Evolutionary conservation across 1,140 invertebrate species (phyloP), one percentile per base, ranked within the genome.

Genomic region (Drosophila sproati): DNA sequence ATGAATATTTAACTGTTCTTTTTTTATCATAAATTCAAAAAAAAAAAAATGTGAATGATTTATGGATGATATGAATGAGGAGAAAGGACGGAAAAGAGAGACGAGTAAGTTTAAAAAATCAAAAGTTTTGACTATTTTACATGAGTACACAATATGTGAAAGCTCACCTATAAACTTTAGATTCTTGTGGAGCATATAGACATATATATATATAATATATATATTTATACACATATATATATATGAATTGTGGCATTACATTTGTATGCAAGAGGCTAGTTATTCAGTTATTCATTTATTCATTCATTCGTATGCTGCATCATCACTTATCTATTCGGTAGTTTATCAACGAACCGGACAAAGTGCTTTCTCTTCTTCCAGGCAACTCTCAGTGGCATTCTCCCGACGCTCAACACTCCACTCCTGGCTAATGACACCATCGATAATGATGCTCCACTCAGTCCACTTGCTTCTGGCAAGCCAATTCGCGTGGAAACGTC

Each of bases 401-500:
- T 35, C 35, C 61, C 55, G 43, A 77, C 31, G 28, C 8, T 28
- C 55, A 45, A 57, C 59, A 72, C 79, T 78, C 73, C 69, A 76
- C 75, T 63, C 70, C 70, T 79, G 66, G 80, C 80, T 79, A 83
- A 82, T 82, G 80, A 82, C 76, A 79, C 66, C 80, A 80, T 69
- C 80, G 80, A 82, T 83, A 83, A 82, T 79, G 76, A 83, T 79
- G 76, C 59, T 43, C 35, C 37, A 43, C 29, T 12, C 48, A 20
- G 20, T 20, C 20, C 35, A 10, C n/a, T 6, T 56, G 54, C 35
- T 66, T 71, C 31, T 61, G 51, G 50, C 72, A 66, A 68, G 75
- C 67, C 64, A 76, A 52, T 71, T 88, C 83, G 73, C 51, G 47
- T 79, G 79, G 82, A 88, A 87, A 87, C 88, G 76, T 80, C 82